Percentiles rank a stretch among this genome's conserved stretches.
Conservation (phyloP, 2,113 vertebrate species). For the Thomomys bottae region DNA sequence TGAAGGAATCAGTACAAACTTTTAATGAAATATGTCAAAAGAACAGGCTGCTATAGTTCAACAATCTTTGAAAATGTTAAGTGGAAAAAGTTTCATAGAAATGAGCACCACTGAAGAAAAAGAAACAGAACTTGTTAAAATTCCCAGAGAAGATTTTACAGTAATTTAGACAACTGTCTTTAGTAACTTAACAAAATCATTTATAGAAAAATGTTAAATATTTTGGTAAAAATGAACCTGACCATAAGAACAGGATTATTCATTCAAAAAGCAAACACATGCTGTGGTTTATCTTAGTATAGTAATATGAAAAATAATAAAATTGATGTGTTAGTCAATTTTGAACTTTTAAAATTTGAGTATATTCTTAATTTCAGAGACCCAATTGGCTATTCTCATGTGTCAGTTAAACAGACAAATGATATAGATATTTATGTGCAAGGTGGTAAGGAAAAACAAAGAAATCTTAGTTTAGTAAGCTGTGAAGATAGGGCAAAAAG, state of each 20-base stretch:
- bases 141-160: conserved; percentile 25
- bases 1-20: conserved; percentile 90
- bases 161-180: conserved; percentile 1
- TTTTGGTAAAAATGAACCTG: conserved; percentile 46
- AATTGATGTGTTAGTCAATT: neutral
- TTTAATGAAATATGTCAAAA: conserved; percentile 78
- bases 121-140: conserved; percentile 14
- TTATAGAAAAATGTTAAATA: conserved; percentile 21
- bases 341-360: conserved; percentile 36
- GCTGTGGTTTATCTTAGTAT: neutral
- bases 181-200: conserved; percentile 31
- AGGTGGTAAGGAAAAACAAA: conserved; percentile 47
- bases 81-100: conserved; percentile 40
- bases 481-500: conserved; percentile 43
- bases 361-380: conserved; percentile 39
- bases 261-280: conserved; percentile 5
- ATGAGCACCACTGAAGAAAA: conserved; percentile 3
- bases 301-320: conserved; percentile 6
- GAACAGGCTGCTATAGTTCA: conserved; percentile 54
- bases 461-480: conserved; percentile 21
- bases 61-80: conserved; percentile 64
- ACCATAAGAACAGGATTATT: conserved; percentile 5
- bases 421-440: neutral
- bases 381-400: conserved; percentile 13
- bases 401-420: neutral